phyloP scores from a whole-genome alignment of 2,888 invertebrate genomes.

The Melolontha melolontha region DNA sequence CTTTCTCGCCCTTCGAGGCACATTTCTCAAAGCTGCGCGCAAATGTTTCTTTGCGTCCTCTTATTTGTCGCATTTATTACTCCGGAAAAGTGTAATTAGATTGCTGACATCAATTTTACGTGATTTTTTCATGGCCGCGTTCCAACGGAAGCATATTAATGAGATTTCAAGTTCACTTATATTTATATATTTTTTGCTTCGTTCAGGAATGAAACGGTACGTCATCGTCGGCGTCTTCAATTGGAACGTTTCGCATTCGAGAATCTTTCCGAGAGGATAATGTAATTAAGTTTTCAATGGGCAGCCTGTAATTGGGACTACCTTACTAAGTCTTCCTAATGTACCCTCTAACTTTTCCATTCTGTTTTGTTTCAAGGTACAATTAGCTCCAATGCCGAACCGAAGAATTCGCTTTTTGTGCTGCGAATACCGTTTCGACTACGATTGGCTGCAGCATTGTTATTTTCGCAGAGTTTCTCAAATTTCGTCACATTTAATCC shows the following conservation, averaged over 20 bases:
- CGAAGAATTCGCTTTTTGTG: background rate
- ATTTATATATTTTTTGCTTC: background rate
- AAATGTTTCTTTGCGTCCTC: slow-evolving; percentile 2
- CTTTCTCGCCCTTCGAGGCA: slow-evolving; percentile 44
- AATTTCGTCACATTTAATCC: too few relatives aligned
- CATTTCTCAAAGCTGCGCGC: slow-evolving; percentile 3
- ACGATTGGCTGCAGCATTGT: too few relatives aligned
- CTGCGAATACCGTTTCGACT: too few relatives aligned
- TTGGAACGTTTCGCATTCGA: slow-evolving; percentile 18
- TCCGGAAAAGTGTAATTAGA: slow-evolving; percentile 13
- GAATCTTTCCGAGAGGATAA: slow-evolving; percentile 32
- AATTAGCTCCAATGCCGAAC: slow-evolving; percentile 14
- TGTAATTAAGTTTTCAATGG: slow-evolving; percentile 44
- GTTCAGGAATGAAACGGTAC: background rate
- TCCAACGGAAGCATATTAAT: slow-evolving; percentile 3
- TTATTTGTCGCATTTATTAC: slow-evolving; percentile 1
- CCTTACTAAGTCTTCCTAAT: slow-evolving; percentile 42
- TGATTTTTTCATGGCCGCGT: background rate
- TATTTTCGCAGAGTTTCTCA: too few relatives aligned
- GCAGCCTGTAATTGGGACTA: slow-evolving; percentile 40
- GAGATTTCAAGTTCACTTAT: slow-evolving; percentile 7
- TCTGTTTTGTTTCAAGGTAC: slow-evolving; percentile 33
- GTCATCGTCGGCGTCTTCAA: background rate
- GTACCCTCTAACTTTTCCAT: slow-evolving; percentile 44
- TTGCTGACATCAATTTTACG: background rate